Percentiles rank a stretch among this genome's conserved stretches.
Evolutionary conservation across 64 coral and sea anemone genomes (phyloP).

Genomic region (Anthopleura sola): DNA sequence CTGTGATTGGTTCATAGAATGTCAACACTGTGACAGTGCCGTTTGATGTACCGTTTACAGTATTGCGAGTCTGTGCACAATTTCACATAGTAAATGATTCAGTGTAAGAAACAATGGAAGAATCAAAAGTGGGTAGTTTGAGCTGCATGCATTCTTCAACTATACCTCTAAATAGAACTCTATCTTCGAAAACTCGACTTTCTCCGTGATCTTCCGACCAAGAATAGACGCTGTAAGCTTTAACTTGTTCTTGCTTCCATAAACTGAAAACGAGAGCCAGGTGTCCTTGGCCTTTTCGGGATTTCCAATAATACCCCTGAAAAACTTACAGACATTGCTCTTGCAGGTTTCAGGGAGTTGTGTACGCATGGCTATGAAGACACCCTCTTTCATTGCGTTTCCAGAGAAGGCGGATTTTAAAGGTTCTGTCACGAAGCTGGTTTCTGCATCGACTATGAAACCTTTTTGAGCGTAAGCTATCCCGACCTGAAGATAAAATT

Average conservation of each 20-base stretch:
- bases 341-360: constrained; percentile 12
- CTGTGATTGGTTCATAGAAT: no score
- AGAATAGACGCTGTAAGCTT: background rate
- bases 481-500: background rate
- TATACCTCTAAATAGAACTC: constrained; percentile 8
- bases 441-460: background rate
- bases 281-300: background rate
- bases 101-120: no score
- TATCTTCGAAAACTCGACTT: background rate
- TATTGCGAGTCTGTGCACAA: no score
- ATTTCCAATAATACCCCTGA: background rate
- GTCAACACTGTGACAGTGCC: no score
- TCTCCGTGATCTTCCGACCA: constrained; percentile 1
- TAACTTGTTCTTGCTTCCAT: background rate
- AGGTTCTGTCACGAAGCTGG: background rate
- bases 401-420: background rate
- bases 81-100: no score
- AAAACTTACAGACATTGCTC: background rate
- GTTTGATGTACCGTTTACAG: no score
- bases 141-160: no score
- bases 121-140: no score
- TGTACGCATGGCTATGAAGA: constrained; percentile 1
- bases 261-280: background rate
- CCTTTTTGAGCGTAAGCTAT: background rate
- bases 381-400: background rate